Conservation (phyloP, 30 jellyfish, hydroid and myxozoan genomes). For the Chironex yamaguchii region DNA sequence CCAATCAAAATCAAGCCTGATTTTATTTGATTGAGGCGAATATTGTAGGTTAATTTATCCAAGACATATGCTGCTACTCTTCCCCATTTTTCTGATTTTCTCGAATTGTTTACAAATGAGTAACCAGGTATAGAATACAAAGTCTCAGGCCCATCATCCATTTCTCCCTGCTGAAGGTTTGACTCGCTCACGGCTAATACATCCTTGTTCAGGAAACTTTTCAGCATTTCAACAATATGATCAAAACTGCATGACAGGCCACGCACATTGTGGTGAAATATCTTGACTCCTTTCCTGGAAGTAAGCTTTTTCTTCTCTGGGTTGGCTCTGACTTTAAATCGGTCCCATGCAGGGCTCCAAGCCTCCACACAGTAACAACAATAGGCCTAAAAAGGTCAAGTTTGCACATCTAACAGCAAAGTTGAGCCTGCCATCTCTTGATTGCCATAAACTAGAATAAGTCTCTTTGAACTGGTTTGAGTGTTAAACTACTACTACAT, state of each 20-base stretch:
- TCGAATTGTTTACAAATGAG: conserved; percentile 43
- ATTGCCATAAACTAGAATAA: conserved; percentile 35
- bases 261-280: conserved; percentile 52
- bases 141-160: conserved; percentile 48
- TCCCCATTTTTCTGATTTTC: conserved; percentile 66
- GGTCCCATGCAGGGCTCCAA: conserved; percentile 54
- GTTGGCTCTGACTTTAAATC: neutral
- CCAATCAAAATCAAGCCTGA: conserved; percentile 55
- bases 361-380: conserved; percentile 54
- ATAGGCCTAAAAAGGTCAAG: conserved; percentile 36
- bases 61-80: conserved; percentile 76
- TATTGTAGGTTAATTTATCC: conserved; percentile 18
- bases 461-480: conserved; percentile 10
- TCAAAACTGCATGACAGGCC: conserved; percentile 43
- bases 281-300: conserved; percentile 30
- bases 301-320: conserved; percentile 39
- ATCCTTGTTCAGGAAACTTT: conserved; percentile 23
- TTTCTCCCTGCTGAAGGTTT: conserved; percentile 21
- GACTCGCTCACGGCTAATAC: conserved; percentile 39
- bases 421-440: conserved; percentile 53
- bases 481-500: too few species aligned
- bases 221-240: conserved; percentile 37
- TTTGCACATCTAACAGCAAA: conserved; percentile 7
- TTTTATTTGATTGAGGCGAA: conserved; percentile 67
- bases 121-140: conserved; percentile 58